phyloP scores from a whole-genome alignment of 53 echinoderm and acorn worm species.

The Paelopatides confundens region DNA sequence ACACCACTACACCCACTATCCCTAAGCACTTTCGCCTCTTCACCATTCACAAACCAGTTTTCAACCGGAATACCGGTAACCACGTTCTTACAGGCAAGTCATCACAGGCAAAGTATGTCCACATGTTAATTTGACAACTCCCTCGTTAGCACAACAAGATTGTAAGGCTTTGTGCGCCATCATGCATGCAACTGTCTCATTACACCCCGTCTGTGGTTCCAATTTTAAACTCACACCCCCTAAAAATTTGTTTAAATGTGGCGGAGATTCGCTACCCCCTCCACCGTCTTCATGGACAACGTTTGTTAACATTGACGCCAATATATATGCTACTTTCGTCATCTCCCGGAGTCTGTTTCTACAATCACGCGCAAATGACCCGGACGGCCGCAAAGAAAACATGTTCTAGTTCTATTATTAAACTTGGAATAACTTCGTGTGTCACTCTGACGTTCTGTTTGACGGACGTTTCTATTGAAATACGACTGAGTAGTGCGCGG shows the following conservation, averaged over 20 bases:
- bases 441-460: no score
- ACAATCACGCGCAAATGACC: not conserved
- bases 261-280: no score
- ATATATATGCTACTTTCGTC: not conserved
- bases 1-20: constrained; percentile 44
- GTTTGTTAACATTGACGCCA: not conserved
- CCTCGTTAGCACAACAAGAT: not conserved
- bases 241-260: no score
- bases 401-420: no score
- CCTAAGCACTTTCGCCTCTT: not conserved
- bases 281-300: no score
- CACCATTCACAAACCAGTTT: not conserved
- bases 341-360: not conserved
- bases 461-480: not conserved
- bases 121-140: not conserved
- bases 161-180: not conserved
- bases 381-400: not conserved
- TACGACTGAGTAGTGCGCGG: no score
- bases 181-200: not conserved
- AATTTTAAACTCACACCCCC: no score
- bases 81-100: not conserved
- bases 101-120: constrained; percentile 6
- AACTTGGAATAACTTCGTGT: no score
- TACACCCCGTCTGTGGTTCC: no score
- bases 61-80: not conserved